Percentiles rank a stretch among this genome's conserved stretches.
phyloP scores from a whole-genome alignment of 1,140 invertebrate genomes.

The Drosophila pallidifrons region DNA sequence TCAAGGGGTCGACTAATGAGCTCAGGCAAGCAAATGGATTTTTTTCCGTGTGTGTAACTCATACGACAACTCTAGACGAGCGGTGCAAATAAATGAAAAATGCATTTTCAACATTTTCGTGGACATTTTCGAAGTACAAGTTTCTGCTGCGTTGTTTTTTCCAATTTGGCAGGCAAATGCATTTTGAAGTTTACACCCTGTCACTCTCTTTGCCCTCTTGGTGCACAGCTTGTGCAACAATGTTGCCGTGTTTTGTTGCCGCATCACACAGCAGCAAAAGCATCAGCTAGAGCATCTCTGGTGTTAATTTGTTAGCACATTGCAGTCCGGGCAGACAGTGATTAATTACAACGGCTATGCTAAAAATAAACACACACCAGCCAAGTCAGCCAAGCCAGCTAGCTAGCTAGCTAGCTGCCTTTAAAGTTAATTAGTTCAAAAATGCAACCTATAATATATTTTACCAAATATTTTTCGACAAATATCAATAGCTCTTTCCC shows the following conservation, averaged over 20 bases:
- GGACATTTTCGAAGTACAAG: constrained; percentile 15
- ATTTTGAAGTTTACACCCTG: constrained; percentile 27
- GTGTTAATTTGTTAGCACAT: constrained; percentile 83
- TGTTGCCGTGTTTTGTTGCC: constrained; percentile 81
- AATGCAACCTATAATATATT: constrained; percentile 49
- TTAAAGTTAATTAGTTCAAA: constrained; percentile 81
- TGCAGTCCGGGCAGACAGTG: constrained; percentile 74
- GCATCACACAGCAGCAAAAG: constrained; percentile 30
- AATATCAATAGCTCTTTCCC: constrained; percentile 14
- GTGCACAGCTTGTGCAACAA: constrained; percentile 49
- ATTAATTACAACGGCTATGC: constrained; percentile 68
- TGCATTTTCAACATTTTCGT: constrained; percentile 65
- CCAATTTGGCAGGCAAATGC: constrained; percentile 60
- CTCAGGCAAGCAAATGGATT: constrained; percentile 73
- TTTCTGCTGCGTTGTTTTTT: constrained; percentile 39
- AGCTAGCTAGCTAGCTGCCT: constrained; percentile 24
- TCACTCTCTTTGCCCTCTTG: neutral
- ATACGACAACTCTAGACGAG: constrained; percentile 46
- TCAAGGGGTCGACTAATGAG: constrained; percentile 62
- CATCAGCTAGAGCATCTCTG: constrained; percentile 4
- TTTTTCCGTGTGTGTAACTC: constrained; percentile 60
- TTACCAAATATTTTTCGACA: constrained; percentile 31
- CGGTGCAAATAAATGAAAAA: constrained; percentile 74
- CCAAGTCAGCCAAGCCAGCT: constrained; percentile 17
- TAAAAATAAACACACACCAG: constrained; percentile 54